Base-by-base conservation (phyloP, 1,140 invertebrate genomes). In the Eufriesea mexicana region DNA sequence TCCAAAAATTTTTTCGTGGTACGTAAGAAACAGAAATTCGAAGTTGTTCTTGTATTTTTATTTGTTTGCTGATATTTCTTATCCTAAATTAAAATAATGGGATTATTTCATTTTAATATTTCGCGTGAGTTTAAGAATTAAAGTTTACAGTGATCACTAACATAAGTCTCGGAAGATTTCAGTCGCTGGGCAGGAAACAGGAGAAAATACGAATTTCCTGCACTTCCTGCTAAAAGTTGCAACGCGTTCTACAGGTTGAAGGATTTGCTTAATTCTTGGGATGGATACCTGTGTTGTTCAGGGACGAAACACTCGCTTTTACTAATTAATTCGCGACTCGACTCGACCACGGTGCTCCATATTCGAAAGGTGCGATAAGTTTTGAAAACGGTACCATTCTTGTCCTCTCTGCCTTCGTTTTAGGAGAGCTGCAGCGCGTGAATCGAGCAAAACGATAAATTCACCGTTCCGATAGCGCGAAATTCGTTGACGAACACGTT, bases 261-360 rank as follows among this genome's bases (percentile, higher is more conserved):
- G n/a, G n/a, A 74, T 74, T 64, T 64, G 35, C 42, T 80, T 74
- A 73, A 64, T 66, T 51, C 45, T 28, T n/a, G n/a, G 28, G 55
- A 64, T 54, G 28, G 57, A 71, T 72, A 79, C 57, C 73, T 73
- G 12, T 12, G 42, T 45, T 59, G 7, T 66, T 42, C 16, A 18
- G 35, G 10, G 25, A 20, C 49, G 28, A 66, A 74, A 80, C 59
- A 23, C 42, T 42, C 74, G 10, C 28, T 64, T 64, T 49, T 28
- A 66, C 71, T 80, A 80, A 80, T 80, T 80, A 80, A 42, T 55
- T 62, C 66, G 55, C 79, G 18, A 64, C 25, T 64, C 70, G 47
- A 45, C 23, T 23, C 23, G 35, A 28, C 35, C 14, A 20, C 49
- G 5, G 49, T 64, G 25, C 12, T 49, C 28, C n/a, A n/a, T 71